These are phyloP conservation scores for Polydesmus complanatus DNA, from an alignment of 2,888 invertebrate species.

Conservation along the genomic window DNA sequence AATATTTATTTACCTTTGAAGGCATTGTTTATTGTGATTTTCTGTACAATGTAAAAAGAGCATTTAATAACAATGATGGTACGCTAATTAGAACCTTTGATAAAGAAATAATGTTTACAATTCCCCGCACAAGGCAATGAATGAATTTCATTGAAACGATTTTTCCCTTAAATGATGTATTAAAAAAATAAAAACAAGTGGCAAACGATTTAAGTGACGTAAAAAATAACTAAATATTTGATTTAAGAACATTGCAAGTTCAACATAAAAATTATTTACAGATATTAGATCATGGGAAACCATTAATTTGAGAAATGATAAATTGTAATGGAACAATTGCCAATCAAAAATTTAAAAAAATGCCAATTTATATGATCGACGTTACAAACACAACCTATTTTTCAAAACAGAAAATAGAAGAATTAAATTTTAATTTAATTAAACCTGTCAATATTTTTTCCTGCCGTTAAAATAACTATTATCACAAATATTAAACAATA, in stretches of 20 bases:
- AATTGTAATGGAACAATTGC: neutral
- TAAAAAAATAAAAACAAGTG: neutral
- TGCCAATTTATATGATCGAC: neutral
- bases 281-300: neutral
- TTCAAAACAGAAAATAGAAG: neutral
- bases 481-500: neutral
- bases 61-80: neutral
- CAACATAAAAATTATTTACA: neutral
- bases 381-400: neutral
- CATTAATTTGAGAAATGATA: neutral
- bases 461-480: neutral
- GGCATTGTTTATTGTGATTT: neutral
- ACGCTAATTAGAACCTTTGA: neutral
- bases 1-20: neutral
- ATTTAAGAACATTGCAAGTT: neutral
- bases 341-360: neutral
- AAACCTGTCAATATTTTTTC: neutral
- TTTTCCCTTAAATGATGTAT: neutral
- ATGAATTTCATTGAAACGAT: neutral
- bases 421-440: neutral
- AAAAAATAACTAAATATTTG: neutral
- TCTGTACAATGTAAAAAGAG: neutral
- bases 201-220: neutral
- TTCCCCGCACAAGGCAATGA: neutral
- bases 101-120: neutral